These are phyloP conservation scores for Lichenostomus cassidix DNA, from an alignment of 2,113 vertebrate species.

Conservation along the genomic window DNA sequence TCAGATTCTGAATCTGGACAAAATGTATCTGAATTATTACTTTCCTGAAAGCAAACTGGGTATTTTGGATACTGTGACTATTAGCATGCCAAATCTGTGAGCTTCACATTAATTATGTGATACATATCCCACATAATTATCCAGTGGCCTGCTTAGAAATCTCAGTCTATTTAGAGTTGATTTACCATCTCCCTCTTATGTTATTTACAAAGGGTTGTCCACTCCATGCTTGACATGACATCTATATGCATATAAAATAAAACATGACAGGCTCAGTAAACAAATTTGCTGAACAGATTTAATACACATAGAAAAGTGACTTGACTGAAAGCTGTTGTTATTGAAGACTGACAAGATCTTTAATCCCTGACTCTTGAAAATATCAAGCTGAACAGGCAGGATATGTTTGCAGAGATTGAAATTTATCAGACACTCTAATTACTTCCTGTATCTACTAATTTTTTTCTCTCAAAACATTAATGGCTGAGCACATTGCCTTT, in stretches of 20 bases:
- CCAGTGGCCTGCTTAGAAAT: not conserved
- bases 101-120: not conserved
- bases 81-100: not conserved
- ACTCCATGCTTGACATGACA: not conserved
- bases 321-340: not conserved
- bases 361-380: not conserved
- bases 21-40: not conserved
- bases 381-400: not conserved
- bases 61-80: not conserved
- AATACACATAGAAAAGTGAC: not conserved
- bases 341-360: not conserved
- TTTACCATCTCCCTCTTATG: not conserved
- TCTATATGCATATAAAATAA: not conserved
- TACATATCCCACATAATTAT: not conserved
- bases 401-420: not conserved
- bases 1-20: not conserved
- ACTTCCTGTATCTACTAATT: not conserved
- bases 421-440: conserved; percentile 1
- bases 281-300: not conserved
- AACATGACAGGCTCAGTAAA: not conserved
- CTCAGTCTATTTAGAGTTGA: not conserved
- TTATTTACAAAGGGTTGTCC: not conserved
- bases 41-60: not conserved
- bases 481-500: not conserved
- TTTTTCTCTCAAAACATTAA: not conserved